These are phyloP conservation scores for Apodemia zela DNA, from an alignment of 2,888 invertebrate genomes.

Conservation along the genomic window DNA sequence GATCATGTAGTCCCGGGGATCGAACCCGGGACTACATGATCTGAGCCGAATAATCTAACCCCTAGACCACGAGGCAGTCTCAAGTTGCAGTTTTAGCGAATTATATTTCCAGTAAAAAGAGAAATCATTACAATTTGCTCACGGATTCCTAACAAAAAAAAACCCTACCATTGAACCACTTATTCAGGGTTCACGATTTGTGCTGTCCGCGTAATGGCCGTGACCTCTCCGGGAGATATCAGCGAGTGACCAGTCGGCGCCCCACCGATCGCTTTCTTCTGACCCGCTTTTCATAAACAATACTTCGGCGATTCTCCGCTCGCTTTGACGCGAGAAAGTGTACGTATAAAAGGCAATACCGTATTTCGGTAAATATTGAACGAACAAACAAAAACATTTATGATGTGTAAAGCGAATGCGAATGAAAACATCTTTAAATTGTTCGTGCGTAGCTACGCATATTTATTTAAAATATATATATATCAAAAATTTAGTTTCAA, in stretches of 20 bases:
- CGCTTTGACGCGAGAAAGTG: slow-evolving; percentile 68
- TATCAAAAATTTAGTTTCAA: neutral
- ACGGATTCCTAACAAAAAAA: slow-evolving; percentile 51
- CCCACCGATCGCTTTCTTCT: slow-evolving; percentile 74
- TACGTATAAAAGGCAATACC: slow-evolving; percentile 47
- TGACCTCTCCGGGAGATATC: slow-evolving; percentile 75
- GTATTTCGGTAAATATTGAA: slow-evolving; percentile 34
- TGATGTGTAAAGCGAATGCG: neutral
- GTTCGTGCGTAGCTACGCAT: neutral
- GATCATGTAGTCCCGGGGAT: too few species aligned
- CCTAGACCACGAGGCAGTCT: too few species aligned
- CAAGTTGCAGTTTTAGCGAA: too few species aligned
- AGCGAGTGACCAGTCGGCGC: slow-evolving; percentile 57
- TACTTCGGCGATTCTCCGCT: slow-evolving; percentile 62
- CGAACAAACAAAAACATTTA: slow-evolving; percentile 39
- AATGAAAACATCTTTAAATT: neutral
- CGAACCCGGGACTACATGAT: too few species aligned
- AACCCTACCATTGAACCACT: slow-evolving; percentile 49
- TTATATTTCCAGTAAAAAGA: slow-evolving; percentile 43
- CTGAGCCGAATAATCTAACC: too few species aligned
- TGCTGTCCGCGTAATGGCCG: slow-evolving; percentile 53
- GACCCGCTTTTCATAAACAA: slow-evolving; percentile 79
- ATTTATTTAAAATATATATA: neutral
- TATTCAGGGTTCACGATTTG: slow-evolving; percentile 30
- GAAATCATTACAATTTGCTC: slow-evolving; percentile 62